Evolutionary conservation across 2,888 invertebrate species (phyloP).

Genomic region (Gari tellinella): DNA sequence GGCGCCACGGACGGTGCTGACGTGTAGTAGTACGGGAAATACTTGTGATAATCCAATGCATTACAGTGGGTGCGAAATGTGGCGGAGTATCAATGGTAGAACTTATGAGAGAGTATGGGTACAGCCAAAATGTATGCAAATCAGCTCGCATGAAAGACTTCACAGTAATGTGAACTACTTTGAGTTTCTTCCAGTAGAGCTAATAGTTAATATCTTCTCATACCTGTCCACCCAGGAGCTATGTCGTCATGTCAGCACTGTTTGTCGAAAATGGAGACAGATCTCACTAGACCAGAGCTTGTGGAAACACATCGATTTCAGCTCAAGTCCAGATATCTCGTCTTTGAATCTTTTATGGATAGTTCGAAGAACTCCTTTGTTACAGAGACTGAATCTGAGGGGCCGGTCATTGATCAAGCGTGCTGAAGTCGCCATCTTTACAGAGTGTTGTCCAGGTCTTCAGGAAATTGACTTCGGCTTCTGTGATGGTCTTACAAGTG

Average conservation of each 20-base stretch:
- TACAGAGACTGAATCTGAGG: constrained; percentile 58
- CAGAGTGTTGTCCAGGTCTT: constrained; percentile 60
- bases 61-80: too few relatives aligned
- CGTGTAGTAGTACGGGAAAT: too few relatives aligned
- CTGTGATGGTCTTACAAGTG: constrained; percentile 59
- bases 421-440: constrained; percentile 65
- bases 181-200: constrained; percentile 65
- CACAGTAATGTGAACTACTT: constrained; percentile 20
- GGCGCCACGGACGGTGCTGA: too few relatives aligned
- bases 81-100: too few relatives aligned
- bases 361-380: constrained; percentile 51
- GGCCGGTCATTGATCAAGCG: constrained; percentile 55
- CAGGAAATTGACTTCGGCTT: constrained; percentile 70
- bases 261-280: constrained; percentile 66
- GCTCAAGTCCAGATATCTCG: constrained; percentile 34
- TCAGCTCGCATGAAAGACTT: too few relatives aligned
- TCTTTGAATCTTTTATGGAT: constrained; percentile 59
- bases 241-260: constrained; percentile 57
- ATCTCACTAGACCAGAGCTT: constrained; percentile 65
- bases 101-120: too few relatives aligned
- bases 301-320: constrained; percentile 67
- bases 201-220: constrained; percentile 70
- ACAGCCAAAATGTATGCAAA: too few relatives aligned
- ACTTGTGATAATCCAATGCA: too few relatives aligned
- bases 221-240: constrained; percentile 62